Evolutionary conservation across 2,888 invertebrate genomes (phyloP).

Genomic region (Pomacea canaliculata): DNA sequence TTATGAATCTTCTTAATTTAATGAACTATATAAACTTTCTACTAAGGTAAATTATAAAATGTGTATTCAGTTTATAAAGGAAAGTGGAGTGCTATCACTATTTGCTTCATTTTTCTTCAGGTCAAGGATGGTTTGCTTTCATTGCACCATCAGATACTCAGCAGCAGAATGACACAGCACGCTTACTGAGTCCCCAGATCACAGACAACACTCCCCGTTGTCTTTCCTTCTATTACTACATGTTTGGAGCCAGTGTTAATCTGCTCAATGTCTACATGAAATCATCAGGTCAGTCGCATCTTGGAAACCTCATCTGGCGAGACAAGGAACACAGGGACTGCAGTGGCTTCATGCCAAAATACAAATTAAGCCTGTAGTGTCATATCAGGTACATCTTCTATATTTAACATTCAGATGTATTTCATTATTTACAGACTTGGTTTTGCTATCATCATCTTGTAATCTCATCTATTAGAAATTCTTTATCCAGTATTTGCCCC

Average conservation of each 20-base stretch:
- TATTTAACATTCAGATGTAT: no score
- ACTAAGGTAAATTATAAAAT: no score
- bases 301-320: conserved; percentile 29
- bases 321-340: conserved; percentile 41
- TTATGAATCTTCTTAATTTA: no score
- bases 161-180: conserved; percentile 74
- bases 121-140: conserved; percentile 71
- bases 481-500: no score
- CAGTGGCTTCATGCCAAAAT: conserved; percentile 36
- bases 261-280: conserved; percentile 51
- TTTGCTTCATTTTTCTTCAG: conserved; percentile 14
- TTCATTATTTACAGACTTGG: no score
- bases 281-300: conserved; percentile 25
- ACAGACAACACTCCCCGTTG: conserved; percentile 40
- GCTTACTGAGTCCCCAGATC: conserved; percentile 65
- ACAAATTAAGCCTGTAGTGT: conserved; percentile 16
- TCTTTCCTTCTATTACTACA: conserved; percentile 62
- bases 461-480: no score
- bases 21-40: no score
- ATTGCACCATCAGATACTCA: conserved; percentile 75
- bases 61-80: no score
- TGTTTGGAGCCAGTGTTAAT: conserved; percentile 56
- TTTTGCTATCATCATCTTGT: no score
- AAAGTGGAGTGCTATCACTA: no score
- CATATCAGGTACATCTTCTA: conserved; percentile 25